Evolutionary conservation across 92 coral and sea anemone genomes (phyloP).

Genomic region (Micromussa lordhowensis): DNA sequence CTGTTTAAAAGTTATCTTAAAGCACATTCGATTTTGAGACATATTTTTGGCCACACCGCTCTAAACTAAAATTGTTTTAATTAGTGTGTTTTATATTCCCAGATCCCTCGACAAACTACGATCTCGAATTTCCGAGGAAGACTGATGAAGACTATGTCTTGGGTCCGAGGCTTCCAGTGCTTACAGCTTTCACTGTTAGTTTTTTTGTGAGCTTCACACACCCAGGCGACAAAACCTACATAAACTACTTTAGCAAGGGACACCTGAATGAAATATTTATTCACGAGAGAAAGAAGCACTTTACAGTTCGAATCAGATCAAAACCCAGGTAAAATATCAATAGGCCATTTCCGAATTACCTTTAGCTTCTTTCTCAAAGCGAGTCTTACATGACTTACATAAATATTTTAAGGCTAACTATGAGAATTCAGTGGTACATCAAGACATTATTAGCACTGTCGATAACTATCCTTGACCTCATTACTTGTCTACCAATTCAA

Average conservation of each 20-base stretch:
- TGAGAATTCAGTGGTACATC: background rate
- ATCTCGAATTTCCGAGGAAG: slow-evolving; percentile 62
- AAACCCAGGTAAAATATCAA: background rate
- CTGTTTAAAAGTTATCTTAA: too few species aligned
- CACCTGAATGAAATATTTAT: slow-evolving; percentile 58
- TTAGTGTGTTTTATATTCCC: background rate
- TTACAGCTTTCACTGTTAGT: slow-evolving; percentile 60
- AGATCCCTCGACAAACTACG: slow-evolving; percentile 36
- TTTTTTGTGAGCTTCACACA: slow-evolving; percentile 57
- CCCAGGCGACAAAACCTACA: slow-evolving; percentile 40
- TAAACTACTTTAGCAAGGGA: slow-evolving; percentile 52
- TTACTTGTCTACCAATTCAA: too few species aligned
- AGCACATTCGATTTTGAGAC: too few species aligned
- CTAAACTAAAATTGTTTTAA: too few species aligned
- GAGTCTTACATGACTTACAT: too few species aligned
- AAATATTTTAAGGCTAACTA: too few species aligned
- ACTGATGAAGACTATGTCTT: slow-evolving; percentile 32
- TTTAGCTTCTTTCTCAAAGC: too few species aligned
- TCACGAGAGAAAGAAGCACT: slow-evolving; percentile 28
- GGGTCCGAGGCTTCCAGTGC: slow-evolving; percentile 38
- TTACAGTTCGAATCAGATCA: slow-evolving; percentile 32
- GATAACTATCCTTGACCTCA: too few species aligned
- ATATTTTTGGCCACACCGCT: too few species aligned
- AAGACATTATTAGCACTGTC: background rate
- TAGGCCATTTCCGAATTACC: too few species aligned